phyloP scores from a whole-genome alignment of 2,888 invertebrate species.

The Cephonodes hylas region DNA sequence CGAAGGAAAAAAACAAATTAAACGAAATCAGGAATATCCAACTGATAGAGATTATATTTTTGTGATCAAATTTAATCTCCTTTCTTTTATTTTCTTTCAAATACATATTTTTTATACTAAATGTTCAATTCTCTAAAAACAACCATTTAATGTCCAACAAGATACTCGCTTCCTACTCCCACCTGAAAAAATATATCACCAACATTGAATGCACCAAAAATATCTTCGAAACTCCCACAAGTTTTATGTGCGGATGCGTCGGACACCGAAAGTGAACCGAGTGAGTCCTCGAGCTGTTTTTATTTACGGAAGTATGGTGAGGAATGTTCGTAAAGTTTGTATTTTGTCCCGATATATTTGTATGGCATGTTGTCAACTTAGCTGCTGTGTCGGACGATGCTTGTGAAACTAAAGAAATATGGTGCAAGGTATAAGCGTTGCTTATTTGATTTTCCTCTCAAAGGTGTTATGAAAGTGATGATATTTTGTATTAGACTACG shows the following conservation, averaged over 20 bases:
- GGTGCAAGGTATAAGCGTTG: background rate
- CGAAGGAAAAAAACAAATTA: too few species aligned
- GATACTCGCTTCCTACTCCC: background rate
- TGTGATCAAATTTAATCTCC: too few species aligned
- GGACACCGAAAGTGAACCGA: background rate
- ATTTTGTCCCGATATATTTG: conserved; percentile 18
- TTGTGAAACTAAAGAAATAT: conserved; percentile 1
- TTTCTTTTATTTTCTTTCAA: too few species aligned
- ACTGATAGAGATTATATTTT: too few species aligned
- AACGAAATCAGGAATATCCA: too few species aligned
- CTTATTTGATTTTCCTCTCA: background rate
- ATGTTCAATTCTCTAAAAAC: too few species aligned
- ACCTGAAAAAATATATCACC: background rate
- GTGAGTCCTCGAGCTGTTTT: background rate
- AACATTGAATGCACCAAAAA: background rate
- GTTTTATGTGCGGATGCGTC: background rate
- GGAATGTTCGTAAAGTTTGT: conserved; percentile 13
- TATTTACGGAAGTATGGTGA: background rate
- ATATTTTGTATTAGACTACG: too few species aligned
- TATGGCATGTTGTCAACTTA: conserved; percentile 16
- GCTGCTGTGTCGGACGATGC: conserved; percentile 12
- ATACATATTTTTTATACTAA: too few species aligned
- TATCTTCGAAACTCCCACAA: background rate
- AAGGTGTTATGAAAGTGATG: background rate
- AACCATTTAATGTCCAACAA: too few species aligned